phyloP scores from a whole-genome alignment of 2,797 vertebrate genomes.

The Chloroceryle inda region DNA sequence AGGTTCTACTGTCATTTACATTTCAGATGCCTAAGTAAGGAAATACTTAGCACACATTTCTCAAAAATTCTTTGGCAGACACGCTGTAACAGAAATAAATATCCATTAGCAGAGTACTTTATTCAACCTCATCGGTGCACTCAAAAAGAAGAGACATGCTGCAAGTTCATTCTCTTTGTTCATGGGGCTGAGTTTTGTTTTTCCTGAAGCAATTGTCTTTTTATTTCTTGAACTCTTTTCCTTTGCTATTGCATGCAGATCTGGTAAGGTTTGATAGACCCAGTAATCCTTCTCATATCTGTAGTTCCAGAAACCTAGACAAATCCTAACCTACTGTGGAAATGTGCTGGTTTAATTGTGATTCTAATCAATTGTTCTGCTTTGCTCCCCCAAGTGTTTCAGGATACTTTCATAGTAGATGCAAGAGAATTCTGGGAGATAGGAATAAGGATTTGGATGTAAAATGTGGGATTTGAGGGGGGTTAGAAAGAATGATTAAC shows the following conservation, averaged over 20 bases:
- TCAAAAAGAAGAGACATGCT: not conserved
- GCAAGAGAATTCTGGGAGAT: not conserved
- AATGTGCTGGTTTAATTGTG: constrained; percentile 7
- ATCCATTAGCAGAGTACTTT: not conserved
- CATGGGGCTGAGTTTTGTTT: not conserved
- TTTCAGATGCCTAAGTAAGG: not conserved
- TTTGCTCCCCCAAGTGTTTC: not conserved
- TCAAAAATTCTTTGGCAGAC: not conserved
- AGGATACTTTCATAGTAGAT: not conserved
- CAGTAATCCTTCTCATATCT: not conserved
- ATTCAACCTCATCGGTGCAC: not conserved
- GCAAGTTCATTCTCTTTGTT: not conserved
- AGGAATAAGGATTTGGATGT: not conserved
- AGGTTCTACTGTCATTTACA: not conserved
- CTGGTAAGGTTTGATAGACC: not conserved
- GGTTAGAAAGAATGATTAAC: not conserved
- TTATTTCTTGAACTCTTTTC: not conserved
- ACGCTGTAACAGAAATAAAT: not conserved
- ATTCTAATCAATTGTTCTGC: not conserved
- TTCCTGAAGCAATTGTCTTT: not conserved
- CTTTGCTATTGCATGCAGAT: not conserved
- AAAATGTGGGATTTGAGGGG: not conserved
- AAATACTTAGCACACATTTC: not conserved
- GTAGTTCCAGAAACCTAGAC: not conserved
- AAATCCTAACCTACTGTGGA: not conserved